Conservation (phyloP, 2,113 vertebrate species). For the Megaleporinus macrocephalus region DNA sequence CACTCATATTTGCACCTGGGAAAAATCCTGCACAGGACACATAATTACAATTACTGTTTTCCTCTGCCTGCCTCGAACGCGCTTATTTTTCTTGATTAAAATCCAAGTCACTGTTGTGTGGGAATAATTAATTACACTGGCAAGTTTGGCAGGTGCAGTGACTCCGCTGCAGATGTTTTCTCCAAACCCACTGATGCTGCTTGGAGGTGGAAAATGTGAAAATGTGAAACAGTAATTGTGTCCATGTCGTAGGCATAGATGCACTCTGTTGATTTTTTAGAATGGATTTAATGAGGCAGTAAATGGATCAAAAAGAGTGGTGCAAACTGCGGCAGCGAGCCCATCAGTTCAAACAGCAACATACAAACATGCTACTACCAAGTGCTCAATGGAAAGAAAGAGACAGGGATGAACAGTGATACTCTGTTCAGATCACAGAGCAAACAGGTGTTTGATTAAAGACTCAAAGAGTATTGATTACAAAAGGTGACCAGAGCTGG, state of each 20-base stretch:
- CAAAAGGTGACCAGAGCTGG: no score
- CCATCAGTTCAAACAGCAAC: neutral
- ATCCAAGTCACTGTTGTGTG: slow-evolving; percentile 54
- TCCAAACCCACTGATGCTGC: slow-evolving; percentile 11
- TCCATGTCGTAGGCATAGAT: neutral
- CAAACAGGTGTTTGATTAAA: neutral
- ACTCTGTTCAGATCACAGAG: neutral
- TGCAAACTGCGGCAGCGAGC: neutral
- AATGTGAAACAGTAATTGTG: neutral
- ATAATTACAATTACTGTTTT: slow-evolving; percentile 48
- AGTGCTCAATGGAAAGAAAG: neutral
- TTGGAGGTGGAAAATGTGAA: neutral
- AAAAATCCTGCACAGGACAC: slow-evolving; percentile 38
- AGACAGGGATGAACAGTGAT: neutral
- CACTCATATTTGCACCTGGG: slow-evolving; percentile 49
- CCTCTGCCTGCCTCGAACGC: slow-evolving; percentile 29
- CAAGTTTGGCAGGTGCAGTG: slow-evolving; percentile 49
- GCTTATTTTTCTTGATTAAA: slow-evolving; percentile 59
- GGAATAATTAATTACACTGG: slow-evolving; percentile 55
- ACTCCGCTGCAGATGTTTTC: slow-evolving; percentile 53
- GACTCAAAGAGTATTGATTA: no score
- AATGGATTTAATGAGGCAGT: slow-evolving; percentile 16
- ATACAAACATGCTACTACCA: neutral
- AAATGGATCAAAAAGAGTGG: slow-evolving; percentile 27
- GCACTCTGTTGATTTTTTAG: neutral